Conservation (phyloP, 2,888 invertebrate genomes). For the Thereva unica region DNA sequence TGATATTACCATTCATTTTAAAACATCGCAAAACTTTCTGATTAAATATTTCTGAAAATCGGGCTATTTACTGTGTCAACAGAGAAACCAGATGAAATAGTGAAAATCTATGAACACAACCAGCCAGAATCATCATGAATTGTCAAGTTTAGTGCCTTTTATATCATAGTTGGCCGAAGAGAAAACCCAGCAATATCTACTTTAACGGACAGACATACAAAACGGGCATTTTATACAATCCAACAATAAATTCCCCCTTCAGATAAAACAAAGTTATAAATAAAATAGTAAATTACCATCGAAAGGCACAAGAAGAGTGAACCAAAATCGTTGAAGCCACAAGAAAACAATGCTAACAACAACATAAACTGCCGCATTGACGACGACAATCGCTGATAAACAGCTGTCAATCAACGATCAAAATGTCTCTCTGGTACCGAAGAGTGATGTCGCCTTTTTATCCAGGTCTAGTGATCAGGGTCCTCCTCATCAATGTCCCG, state of each 20-base stretch:
- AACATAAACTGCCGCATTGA: constrained; percentile 31
- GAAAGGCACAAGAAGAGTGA: background rate
- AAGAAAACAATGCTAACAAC: constrained; percentile 32
- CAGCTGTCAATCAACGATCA: constrained; percentile 45
- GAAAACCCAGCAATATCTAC: no score
- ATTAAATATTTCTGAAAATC: no score
- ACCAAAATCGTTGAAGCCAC: background rate
- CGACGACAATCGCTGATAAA: constrained; percentile 44
- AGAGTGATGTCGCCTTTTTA: constrained; percentile 30
- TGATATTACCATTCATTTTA: no score
- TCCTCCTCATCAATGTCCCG: constrained; percentile 34
- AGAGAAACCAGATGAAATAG: no score
- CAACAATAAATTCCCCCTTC: background rate
- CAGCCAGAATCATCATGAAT: no score
- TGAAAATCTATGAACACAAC: no score
- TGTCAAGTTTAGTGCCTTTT: no score
- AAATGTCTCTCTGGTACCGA: constrained; percentile 32
- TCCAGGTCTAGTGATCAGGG: constrained; percentile 7
- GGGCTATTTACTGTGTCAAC: no score
- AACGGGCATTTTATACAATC: no score
- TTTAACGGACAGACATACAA: no score
- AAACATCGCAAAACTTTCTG: no score
- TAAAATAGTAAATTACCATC: constrained; percentile 13
- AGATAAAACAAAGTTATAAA: constrained; percentile 24
- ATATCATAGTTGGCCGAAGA: no score